Conservation (phyloP, 2,888 invertebrate genomes). For the Ypsolopha sequella region DNA sequence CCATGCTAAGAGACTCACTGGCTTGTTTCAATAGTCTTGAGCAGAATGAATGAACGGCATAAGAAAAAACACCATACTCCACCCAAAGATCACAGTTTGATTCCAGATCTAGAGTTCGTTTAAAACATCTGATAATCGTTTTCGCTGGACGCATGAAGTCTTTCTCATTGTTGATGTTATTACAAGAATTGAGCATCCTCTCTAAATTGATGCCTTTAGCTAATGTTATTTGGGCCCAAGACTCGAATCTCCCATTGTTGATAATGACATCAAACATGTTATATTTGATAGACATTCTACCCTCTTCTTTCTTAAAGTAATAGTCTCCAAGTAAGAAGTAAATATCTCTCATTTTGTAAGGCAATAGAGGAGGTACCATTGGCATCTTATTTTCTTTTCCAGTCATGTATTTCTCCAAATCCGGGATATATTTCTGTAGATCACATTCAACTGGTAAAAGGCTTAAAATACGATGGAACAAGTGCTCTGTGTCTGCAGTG, state of each 20-base stretch:
- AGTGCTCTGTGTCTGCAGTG: slow-evolving; percentile 82
- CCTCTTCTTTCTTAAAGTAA: slow-evolving; percentile 90
- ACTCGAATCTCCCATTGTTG: slow-evolving; percentile 85
- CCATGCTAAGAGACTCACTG: slow-evolving; percentile 80
- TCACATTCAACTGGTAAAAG: slow-evolving; percentile 78
- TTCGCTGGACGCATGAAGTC: slow-evolving; percentile 79
- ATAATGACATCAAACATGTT: slow-evolving; percentile 87
- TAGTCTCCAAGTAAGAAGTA: slow-evolving; percentile 95
- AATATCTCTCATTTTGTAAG: slow-evolving; percentile 76
- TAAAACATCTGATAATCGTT: slow-evolving; percentile 84
- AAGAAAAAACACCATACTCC: slow-evolving; percentile 92
- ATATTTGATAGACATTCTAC: slow-evolving; percentile 80
- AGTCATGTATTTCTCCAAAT: slow-evolving; percentile 77
- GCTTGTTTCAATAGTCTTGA: slow-evolving; percentile 88
- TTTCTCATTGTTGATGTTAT: slow-evolving; percentile 67
- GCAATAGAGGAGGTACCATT: slow-evolving; percentile 58
- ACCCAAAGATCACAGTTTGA: slow-evolving; percentile 86
- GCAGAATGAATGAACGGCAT: slow-evolving; percentile 91
- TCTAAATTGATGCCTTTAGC: slow-evolving; percentile 84
- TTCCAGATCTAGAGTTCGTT: slow-evolving; percentile 81
- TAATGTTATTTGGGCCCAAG: slow-evolving; percentile 93
- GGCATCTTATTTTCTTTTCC: slow-evolving; percentile 71
- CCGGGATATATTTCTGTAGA: slow-evolving; percentile 72
- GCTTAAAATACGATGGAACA: slow-evolving; percentile 78
- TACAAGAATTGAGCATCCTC: slow-evolving; percentile 82